Evolutionary conservation across 2,888 invertebrate genomes (phyloP).

Genomic region (Lepidonotus clava): DNA sequence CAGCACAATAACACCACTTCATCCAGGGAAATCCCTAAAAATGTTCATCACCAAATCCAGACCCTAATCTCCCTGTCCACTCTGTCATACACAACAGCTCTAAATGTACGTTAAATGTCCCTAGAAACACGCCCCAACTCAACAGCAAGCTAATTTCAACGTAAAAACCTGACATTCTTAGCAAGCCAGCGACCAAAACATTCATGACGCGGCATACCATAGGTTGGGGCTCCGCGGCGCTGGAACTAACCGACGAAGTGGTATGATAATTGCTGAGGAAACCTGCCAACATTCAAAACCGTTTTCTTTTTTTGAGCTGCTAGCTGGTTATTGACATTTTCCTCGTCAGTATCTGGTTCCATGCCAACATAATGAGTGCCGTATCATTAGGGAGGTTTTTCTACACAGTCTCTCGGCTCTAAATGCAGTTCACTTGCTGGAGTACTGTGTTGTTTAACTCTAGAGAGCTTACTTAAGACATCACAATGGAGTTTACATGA

Average conservation of each 20-base stretch:
- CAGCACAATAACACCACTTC: no score
- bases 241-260: not conserved
- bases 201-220: no score
- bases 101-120: no score
- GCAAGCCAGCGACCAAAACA: not conserved
- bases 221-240: not conserved
- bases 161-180: no score
- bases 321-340: not conserved
- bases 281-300: conserved; percentile 31
- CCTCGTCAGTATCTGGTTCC: conserved; percentile 11
- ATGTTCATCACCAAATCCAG: no score
- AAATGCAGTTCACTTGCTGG: not conserved
- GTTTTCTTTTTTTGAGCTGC: not conserved
- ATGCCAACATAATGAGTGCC: conserved; percentile 26
- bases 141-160: no score
- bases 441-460: not conserved
- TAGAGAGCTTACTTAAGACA: not conserved
- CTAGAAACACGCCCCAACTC: no score
- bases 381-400: not conserved
- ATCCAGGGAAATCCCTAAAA: no score
- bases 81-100: no score
- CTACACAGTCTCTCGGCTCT: not conserved
- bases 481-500: not conserved
- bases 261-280: not conserved
- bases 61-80: no score